phyloP scores from a whole-genome alignment of 2,888 invertebrate species.

The Sclerodermus sp. region DNA sequence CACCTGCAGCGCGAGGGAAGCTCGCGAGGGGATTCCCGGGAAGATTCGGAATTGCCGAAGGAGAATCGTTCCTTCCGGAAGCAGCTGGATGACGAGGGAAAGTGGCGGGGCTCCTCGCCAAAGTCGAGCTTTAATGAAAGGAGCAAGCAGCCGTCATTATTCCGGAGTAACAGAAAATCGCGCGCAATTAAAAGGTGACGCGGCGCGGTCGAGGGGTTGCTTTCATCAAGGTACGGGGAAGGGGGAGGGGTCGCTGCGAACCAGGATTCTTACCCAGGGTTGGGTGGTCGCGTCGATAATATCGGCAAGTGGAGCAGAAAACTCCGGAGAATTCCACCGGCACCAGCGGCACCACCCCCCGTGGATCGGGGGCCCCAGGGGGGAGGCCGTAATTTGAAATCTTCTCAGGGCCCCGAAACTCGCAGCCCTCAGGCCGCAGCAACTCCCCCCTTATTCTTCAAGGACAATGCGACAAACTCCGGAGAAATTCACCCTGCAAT shows the following conservation, averaged over 20 bases:
- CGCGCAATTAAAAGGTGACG: constrained; percentile 3
- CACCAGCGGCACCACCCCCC: too few species aligned
- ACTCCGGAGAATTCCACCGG: constrained; percentile 31
- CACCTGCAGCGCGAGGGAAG: too few species aligned
- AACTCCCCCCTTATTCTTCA: constrained; percentile 51
- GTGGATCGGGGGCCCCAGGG: constrained; percentile 26
- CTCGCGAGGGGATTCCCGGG: too few species aligned
- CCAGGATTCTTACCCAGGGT: constrained; percentile 40
- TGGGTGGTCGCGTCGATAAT: constrained; percentile 49
- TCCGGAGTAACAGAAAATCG: too few species aligned
- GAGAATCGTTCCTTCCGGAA: too few species aligned
- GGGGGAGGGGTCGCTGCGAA: neutral
- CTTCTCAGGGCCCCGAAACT: constrained; percentile 45
- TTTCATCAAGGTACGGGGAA: neutral
- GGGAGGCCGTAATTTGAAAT: constrained; percentile 50
- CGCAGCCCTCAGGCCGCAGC: constrained; percentile 46
- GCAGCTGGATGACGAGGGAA: too few species aligned
- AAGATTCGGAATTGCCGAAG: too few species aligned
- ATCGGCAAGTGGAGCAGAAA: constrained; percentile 41
- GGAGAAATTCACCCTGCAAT: constrained; percentile 58
- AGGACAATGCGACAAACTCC: constrained; percentile 54
- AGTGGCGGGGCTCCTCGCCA: too few species aligned
- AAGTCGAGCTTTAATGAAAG: too few species aligned
- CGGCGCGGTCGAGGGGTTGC: too few species aligned
- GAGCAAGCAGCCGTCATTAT: too few species aligned